These are phyloP conservation scores for Spodoptera litura DNA, from an alignment of 1,140 invertebrate genomes.

Conservation along the genomic window DNA sequence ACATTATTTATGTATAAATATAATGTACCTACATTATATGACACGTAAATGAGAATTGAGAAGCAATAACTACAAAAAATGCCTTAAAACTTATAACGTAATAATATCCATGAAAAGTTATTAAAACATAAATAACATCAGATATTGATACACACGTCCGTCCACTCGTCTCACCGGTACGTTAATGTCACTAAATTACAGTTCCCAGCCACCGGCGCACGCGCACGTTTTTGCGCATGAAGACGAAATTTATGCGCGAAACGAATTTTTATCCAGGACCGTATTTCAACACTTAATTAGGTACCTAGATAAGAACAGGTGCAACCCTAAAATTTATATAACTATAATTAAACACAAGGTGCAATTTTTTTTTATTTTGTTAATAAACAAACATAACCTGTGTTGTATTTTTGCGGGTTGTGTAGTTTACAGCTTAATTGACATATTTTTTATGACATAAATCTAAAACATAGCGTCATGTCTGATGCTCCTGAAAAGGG, in stretches of 20 bases:
- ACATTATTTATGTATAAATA: no score
- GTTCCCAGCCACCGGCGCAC: not conserved
- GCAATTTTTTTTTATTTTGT: slow-evolving; percentile 5
- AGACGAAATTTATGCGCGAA: slow-evolving; percentile 23
- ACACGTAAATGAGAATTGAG: no score
- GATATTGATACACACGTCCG: slow-evolving; percentile 4
- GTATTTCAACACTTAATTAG: slow-evolving; percentile 27
- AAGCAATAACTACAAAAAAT: no score
- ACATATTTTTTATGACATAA: no score
- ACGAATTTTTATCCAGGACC: slow-evolving; percentile 29
- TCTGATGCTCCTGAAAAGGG: no score
- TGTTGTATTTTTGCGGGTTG: not conserved
- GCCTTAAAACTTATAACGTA: no score
- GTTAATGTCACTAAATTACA: slow-evolving; percentile 43
- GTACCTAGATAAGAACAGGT: slow-evolving; percentile 15
- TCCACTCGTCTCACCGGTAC: slow-evolving; percentile 22
- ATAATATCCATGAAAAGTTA: no score
- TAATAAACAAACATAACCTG: not conserved
- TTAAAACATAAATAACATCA: not conserved
- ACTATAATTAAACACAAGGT: slow-evolving; percentile 21
- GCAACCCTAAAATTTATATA: not conserved
- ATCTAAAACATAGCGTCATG: no score
- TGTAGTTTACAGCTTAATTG: no score
- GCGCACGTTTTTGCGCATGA: slow-evolving; percentile 28
- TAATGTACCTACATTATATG: no score